Conservation (phyloP, 2,888 invertebrate genomes). For the Pandemis cinnamomeana region DNA sequence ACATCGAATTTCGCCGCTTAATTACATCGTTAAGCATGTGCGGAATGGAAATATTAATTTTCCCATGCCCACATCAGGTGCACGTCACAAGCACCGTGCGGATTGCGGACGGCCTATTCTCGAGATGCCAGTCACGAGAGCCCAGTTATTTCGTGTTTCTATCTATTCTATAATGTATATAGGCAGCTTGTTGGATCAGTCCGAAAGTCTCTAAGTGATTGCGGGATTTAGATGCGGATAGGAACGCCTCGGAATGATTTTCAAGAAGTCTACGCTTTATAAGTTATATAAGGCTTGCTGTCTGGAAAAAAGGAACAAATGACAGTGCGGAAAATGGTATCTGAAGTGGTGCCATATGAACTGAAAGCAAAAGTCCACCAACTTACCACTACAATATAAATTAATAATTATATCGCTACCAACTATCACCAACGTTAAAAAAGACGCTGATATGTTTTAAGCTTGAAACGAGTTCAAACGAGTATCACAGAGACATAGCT, state of each 20-base stretch:
- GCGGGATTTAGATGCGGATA: conserved; percentile 8
- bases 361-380: no score
- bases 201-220: conserved; percentile 13
- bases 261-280: background rate
- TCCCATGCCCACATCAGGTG: background rate
- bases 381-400: no score
- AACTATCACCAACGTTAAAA: no score
- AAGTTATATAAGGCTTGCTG: background rate
- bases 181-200: background rate
- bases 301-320: no score
- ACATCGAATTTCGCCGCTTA: background rate
- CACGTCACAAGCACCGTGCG: conserved; percentile 3
- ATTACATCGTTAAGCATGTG: background rate
- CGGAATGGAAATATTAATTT: conserved; percentile 9
- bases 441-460: no score
- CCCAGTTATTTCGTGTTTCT: background rate
- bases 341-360: no score
- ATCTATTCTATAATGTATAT: background rate
- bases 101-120: conserved; percentile 13
- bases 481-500: no score
- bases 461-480: no score
- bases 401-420: no score
- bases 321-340: no score
- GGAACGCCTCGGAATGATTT: background rate
- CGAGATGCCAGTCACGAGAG: conserved; percentile 13